phyloP scores from a whole-genome alignment of 2,113 vertebrate species.

The Mionectes macconnelli region DNA sequence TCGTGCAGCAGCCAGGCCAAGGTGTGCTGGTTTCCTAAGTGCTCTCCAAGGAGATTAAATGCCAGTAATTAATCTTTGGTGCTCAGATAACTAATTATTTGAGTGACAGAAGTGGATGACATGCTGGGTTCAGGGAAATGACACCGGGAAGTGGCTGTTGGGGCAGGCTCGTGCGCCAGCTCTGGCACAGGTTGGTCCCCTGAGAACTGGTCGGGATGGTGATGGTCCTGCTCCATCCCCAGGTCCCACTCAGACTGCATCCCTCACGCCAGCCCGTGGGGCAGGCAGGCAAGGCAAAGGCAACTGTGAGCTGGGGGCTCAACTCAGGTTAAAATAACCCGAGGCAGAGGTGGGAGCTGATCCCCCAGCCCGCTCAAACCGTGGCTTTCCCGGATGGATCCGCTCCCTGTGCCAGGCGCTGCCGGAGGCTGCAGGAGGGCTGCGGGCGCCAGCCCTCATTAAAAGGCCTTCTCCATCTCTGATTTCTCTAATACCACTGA shows the following conservation, averaged over 20 bases:
- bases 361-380: accelerated
- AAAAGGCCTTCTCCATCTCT: background rate
- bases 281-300: background rate
- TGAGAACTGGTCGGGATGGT: accelerated
- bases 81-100: background rate
- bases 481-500: background rate
- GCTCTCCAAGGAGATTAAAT: background rate
- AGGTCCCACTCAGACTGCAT: background rate
- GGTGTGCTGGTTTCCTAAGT: background rate
- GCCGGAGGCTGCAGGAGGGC: background rate
- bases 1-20: background rate
- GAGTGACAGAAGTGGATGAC: background rate
- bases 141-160: accelerated
- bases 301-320: background rate
- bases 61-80: background rate
- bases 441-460: background rate
- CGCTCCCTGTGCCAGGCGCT: accelerated
- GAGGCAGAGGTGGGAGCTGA: background rate
- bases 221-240: accelerated
- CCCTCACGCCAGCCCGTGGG: background rate
- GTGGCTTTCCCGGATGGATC: accelerated
- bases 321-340: background rate
- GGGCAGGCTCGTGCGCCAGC: background rate
- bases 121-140: accelerated
- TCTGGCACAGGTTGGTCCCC: accelerated